Base-by-base conservation (phyloP, 2,113 vertebrate species). In the Lanius ludovicianus region DNA sequence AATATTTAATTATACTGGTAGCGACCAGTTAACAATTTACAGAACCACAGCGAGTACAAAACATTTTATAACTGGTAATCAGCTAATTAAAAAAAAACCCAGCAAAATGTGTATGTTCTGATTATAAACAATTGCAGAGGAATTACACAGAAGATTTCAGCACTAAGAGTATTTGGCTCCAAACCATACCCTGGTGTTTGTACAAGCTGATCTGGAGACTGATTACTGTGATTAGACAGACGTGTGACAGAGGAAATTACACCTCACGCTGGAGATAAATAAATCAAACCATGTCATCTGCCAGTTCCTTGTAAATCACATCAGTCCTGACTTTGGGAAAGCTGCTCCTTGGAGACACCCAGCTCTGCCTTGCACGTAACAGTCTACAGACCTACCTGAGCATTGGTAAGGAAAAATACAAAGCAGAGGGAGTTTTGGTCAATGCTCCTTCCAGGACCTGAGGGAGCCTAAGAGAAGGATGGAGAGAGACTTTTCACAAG, bases 1-100 rank as follows among this genome's bases (percentile, higher is more conserved):
- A 97, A 98, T 97, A 98, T 98, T 98, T 98, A 98, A 98, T 98
- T 98, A 98, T 95, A 96, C 97, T 95, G 97, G 97, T 97, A 98
- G 98, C 97, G 92, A 98, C 97, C 97, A 95, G 97, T 98, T 98
- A 98, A 97, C 98, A 98, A 98, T 98, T 97, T 98, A 96, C 95
- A 97, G 97, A 97, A 96, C 97, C 97, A 95, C 80, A 81, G 95
- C 6, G 92, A 98, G 94, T 64, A 96, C 96, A 95, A 97, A 96
- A 96, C 96, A 97, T 96, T 97, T 97, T 96, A 84, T 95, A 98
- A 98, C 96, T 97, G 95, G 97, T 98, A 97, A 98, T 98, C 98
- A 98, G 96, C 97, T 97, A 97, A 98, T 98, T 98, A 96, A 98
- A 84, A 57, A 78, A 98, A 97, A 52, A 80, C 87, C 82, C 87